Base-by-base conservation (phyloP, 1,140 invertebrate species). In the Musca domestica region DNA sequence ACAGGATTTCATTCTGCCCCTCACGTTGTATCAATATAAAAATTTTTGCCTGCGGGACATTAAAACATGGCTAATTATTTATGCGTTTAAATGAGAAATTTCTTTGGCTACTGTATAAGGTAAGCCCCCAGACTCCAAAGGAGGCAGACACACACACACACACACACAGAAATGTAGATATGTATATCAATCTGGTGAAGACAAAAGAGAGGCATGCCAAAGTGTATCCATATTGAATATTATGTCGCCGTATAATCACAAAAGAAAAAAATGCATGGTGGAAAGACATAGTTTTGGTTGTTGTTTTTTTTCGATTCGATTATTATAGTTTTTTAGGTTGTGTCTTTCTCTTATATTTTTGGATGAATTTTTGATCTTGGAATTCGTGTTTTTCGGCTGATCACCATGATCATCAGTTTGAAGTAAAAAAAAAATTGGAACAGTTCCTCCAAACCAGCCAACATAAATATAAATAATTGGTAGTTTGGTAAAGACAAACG, bases 41-140 rank as follows among this genome's bases (percentile, higher is more conserved):
- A 17, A 34, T 61, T 30, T 61, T 61, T 61, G 56, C 56, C 56
- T 61, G 56, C 56, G 56, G 56, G 56, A 61, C 56, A 61, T 61
- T 61, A 61, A 34, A 61, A 61, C 56, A 61, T 61, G 56, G 15
- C 56, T 61, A 61, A 61, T 61, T 61, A 61, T 61, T 61, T 61
- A 61, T 61, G 56, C 56, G 56, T 61, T 61, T 41, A 61, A 61
- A 61, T 61, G 56, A 61, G 56, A 34, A 61, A 61, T 61, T 34
- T 61, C 56, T 61, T 61, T 61, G 34, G 56, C 56, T 61, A 61
- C 56, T 61, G 56, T 61, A 17, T 56, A 27, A 41, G 34, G 34
- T 10, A 41, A 41, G 12, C 34, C 34, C 10, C 34, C 34, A 41
- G 34, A 41, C 34, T 41, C 34, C 34, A 41, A 41, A 41, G 34